These are phyloP conservation scores for Hirtodrosophila duncani DNA, from an alignment of 2,888 invertebrate species.

Conservation along the genomic window DNA sequence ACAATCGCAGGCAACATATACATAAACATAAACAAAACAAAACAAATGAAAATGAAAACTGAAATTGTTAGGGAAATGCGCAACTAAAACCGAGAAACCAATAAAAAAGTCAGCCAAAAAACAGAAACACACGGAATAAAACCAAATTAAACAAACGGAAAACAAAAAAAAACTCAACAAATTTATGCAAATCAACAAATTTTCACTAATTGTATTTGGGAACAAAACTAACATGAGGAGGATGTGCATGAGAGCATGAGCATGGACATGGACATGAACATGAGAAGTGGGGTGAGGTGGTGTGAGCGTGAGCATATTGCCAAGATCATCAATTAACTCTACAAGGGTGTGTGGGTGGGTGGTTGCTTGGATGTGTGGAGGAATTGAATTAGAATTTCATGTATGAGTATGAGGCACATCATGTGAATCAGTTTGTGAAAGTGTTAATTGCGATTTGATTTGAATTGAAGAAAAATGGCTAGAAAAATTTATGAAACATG, in stretches of 20 bases:
- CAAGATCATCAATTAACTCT: conserved; percentile 36
- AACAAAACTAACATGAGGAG: conserved; percentile 9
- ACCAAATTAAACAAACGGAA: neutral
- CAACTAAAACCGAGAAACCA: conserved; percentile 62
- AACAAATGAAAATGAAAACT: conserved; percentile 4
- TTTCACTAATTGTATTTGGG: conserved; percentile 31
- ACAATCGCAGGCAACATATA: conserved; percentile 35
- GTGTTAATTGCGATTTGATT: conserved; percentile 56
- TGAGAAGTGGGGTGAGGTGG: no score
- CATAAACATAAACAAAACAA: conserved; percentile 21
- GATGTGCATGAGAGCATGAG: no score
- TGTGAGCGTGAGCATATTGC: conserved; percentile 25
- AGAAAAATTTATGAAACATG: conserved; percentile 37
- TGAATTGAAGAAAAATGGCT: neutral
- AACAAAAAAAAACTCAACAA: conserved; percentile 6
- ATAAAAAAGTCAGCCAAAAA: conserved; percentile 56
- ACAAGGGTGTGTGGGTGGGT: no score
- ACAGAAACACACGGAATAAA: conserved; percentile 14
- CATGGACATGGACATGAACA: no score
- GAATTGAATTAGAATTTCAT: conserved; percentile 17
- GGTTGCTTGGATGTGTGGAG: no score
- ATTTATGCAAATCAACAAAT: conserved; percentile 56
- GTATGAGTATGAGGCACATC: conserved; percentile 25
- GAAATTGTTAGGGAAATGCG: conserved; percentile 61
- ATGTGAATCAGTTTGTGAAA: conserved; percentile 21